Conservation (phyloP, 2,113 vertebrate species). For the Corythoichthys intestinalis region DNA sequence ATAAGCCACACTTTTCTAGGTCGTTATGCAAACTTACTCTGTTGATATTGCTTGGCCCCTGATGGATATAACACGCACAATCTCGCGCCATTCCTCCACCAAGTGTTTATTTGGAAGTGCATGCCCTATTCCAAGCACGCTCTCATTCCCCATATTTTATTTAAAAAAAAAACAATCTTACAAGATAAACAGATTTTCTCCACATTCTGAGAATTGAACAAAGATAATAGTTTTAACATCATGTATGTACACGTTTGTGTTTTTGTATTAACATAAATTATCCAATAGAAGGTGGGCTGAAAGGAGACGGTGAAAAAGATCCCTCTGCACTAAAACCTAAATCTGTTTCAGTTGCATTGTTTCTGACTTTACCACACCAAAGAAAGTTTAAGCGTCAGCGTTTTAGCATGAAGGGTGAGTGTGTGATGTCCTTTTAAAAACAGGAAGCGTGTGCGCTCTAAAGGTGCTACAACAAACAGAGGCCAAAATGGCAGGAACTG, state of each 20-base stretch:
- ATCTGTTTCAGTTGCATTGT: slow-evolving; percentile 47
- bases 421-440: slow-evolving; percentile 17
- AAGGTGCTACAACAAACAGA: slow-evolving; percentile 44
- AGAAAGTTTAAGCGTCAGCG: slow-evolving; percentile 21
- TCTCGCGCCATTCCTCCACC: not conserved
- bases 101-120: not conserved
- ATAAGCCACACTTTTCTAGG: not conserved
- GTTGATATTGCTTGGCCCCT: not conserved
- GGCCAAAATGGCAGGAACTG: slow-evolving; percentile 35
- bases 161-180: not conserved
- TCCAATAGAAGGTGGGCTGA: not conserved
- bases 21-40: not conserved
- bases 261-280: not conserved
- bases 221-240: not conserved
- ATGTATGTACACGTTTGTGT: not conserved
- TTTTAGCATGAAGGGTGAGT: slow-evolving; percentile 5
- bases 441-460: slow-evolving; percentile 42
- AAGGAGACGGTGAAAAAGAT: not conserved
- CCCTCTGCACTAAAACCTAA: slow-evolving; percentile 11
- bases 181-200: not conserved
- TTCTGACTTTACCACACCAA: slow-evolving; percentile 29
- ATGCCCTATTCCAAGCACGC: not conserved
- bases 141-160: not conserved
- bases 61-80: not conserved
- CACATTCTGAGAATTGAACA: not conserved